phyloP scores from a whole-genome alignment of 2,113 vertebrate species.

The Caretta caretta region DNA sequence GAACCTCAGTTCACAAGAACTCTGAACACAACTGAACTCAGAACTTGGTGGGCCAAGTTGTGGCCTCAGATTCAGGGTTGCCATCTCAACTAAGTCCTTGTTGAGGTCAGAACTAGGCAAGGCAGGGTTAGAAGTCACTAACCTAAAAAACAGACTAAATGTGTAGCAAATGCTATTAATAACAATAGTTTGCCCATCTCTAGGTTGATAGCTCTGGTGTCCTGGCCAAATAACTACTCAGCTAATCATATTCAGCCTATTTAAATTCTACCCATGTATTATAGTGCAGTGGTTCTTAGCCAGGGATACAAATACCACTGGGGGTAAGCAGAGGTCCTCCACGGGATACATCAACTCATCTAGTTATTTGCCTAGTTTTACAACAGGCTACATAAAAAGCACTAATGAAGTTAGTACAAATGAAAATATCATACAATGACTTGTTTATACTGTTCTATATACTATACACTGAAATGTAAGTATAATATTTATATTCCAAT shows the following conservation, averaged over 20 bases:
- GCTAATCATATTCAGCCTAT: background rate
- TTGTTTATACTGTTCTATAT: no score
- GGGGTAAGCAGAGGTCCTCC: no score
- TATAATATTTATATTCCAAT: no score
- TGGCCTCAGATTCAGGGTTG: background rate
- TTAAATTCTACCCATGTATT: background rate
- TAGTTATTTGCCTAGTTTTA: no score
- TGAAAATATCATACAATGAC: no score
- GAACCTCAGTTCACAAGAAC: background rate
- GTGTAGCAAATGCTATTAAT: background rate
- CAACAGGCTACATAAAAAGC: no score
- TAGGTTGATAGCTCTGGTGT: background rate
- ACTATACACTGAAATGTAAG: no score
- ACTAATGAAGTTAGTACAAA: no score
- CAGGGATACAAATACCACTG: no score
- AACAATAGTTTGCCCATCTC: accelerated
- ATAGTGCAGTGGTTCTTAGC: background rate
- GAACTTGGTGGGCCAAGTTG: background rate
- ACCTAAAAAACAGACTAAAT: background rate
- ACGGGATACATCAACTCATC: no score
- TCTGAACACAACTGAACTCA: background rate
- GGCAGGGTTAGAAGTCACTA: background rate
- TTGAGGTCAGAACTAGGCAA: background rate
- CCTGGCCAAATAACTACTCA: background rate
- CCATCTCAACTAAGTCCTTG: background rate